phyloP scores from a whole-genome alignment of 2,797 vertebrate species.

The Eospalax fontanierii region DNA sequence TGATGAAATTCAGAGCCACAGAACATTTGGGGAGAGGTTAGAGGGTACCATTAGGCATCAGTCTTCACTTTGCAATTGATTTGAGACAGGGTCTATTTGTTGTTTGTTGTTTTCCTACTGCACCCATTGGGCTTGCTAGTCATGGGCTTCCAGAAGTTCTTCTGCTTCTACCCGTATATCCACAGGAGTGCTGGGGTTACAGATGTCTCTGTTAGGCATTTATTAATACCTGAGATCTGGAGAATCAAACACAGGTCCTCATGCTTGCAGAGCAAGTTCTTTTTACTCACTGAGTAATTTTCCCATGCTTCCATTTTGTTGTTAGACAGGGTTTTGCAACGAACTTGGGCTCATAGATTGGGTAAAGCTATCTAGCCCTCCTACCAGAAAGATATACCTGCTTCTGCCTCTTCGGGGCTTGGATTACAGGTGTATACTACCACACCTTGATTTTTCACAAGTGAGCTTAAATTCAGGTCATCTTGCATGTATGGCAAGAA shows the following conservation, averaged over 20 bases:
- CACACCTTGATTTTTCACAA: background rate
- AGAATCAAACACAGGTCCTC: too few relatives aligned
- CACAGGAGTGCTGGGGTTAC: background rate
- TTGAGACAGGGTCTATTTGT: background rate
- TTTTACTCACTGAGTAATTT: too few relatives aligned
- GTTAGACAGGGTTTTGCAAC: background rate
- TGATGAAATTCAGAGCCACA: background rate
- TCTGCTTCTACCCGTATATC: background rate
- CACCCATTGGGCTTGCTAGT: background rate
- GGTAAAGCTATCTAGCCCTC: background rate
- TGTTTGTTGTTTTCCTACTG: background rate
- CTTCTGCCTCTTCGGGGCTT: background rate
- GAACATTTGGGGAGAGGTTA: background rate
- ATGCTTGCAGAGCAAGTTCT: background rate
- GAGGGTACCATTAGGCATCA: background rate
- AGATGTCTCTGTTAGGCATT: background rate
- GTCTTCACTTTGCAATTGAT: background rate
- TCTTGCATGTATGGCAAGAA: background rate
- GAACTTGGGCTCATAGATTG: background rate
- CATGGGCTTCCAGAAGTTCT: background rate
- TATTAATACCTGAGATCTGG: too few relatives aligned
- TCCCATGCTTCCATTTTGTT: background rate
- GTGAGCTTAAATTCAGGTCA: background rate
- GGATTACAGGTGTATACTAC: background rate
- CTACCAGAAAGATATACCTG: too few relatives aligned